Percentiles rank a stretch among this genome's conserved stretches.
Evolutionary conservation across 1,140 invertebrate genomes (phyloP).

Genomic region (Aphidius ervi): DNA sequence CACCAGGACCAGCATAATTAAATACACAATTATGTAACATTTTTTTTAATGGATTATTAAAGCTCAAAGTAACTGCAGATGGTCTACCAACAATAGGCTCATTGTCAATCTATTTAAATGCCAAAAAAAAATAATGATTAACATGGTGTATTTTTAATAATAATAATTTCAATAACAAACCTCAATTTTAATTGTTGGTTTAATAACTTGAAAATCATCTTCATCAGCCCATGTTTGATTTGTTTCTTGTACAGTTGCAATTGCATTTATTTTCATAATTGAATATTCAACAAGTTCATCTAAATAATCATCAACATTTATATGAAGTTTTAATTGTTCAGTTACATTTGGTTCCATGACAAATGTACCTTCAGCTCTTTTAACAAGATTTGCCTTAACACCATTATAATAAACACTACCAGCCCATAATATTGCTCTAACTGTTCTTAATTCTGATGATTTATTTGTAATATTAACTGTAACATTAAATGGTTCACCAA

Average conservation of each 20-base stretch:
- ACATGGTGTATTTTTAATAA: not conserved
- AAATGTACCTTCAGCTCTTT: constrained; percentile 64
- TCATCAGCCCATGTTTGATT: constrained; percentile 71
- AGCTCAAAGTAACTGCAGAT: constrained; percentile 57
- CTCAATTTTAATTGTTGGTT: constrained; percentile 64
- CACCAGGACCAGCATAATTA: constrained; percentile 64
- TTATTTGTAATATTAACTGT: constrained; percentile 65
- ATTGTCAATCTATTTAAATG: constrained; percentile 53
- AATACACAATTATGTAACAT: constrained; percentile 62
- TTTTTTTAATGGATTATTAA: constrained; percentile 66
- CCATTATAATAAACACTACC: constrained; percentile 76
- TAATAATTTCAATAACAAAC: constrained; percentile 38
- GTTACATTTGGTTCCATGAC: constrained; percentile 57
- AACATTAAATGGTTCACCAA: constrained; percentile 66
- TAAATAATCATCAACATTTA: constrained; percentile 63
- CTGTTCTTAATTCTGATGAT: constrained; percentile 57
- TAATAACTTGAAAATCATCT: constrained; percentile 70
- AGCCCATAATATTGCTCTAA: constrained; percentile 63
- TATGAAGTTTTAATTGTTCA: constrained; percentile 60
- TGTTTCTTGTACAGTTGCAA: constrained; percentile 68
- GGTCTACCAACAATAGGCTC: constrained; percentile 57
- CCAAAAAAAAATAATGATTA: not conserved
- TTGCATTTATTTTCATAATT: constrained; percentile 69
- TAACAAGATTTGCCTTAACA: constrained; percentile 64
- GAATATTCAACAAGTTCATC: constrained; percentile 71